Evolutionary conservation across 2,113 vertebrate genomes (phyloP).

Genomic region (mouse (Mus musculus)): GRCm39 chr1:37582001-37582500

Average conservation of each 20-base stretch:
- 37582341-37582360: neutral
- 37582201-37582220: too few relatives aligned
- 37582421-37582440: neutral
- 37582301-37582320: neutral
- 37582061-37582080: neutral
- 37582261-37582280: neutral
- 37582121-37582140: neutral
- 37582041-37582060: neutral
- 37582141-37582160: too few relatives aligned
- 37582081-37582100: neutral
- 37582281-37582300: neutral
- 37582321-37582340: neutral
- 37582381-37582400: conserved; percentile 12
- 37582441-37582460: neutral
- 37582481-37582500: neutral
- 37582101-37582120: neutral
- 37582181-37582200: rapidly evolving
- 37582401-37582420: neutral
- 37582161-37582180: neutral
- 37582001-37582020: neutral
- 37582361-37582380: neutral
- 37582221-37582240: neutral
- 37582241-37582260: too few relatives aligned
- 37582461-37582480: neutral
- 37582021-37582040: conserved; percentile 3